Evolutionary conservation across 2,797 vertebrate genomes (phyloP).

Genomic region (Pantherophis vulpinus): DNA sequence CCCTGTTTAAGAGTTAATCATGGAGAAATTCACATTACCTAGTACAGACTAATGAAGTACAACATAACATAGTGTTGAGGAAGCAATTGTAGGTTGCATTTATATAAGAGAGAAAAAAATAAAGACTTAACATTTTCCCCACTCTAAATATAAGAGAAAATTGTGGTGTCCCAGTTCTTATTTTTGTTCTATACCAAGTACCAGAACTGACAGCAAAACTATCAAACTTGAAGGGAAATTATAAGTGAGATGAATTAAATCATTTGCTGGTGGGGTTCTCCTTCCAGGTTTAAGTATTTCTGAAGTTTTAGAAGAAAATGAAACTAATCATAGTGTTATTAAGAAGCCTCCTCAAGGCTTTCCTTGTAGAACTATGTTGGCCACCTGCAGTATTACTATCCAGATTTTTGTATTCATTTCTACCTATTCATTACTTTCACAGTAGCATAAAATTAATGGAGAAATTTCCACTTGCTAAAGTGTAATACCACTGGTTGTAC

Average conservation of each 20-base stretch:
- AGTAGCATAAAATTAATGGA: neutral
- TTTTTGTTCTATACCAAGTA: constrained; percentile 65
- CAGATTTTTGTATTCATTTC: neutral
- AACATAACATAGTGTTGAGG: constrained; percentile 58
- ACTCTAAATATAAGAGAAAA: constrained; percentile 67
- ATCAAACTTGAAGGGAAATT: constrained; percentile 61
- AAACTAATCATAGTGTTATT: neutral
- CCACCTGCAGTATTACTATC: neutral
- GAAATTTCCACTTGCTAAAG: neutral
- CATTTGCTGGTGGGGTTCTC: constrained; percentile 20
- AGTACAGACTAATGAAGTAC: constrained; percentile 52
- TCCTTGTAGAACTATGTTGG: neutral
- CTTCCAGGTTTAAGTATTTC: constrained; percentile 35
- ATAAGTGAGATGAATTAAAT: constrained; percentile 40
- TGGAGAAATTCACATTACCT: constrained; percentile 48
- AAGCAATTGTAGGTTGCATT: constrained; percentile 47
- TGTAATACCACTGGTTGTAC: neutral
- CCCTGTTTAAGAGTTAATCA: constrained; percentile 62
- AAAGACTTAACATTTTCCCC: constrained; percentile 54
- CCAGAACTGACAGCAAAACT: constrained; percentile 65
- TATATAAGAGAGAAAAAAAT: constrained; percentile 47
- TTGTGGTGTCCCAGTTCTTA: constrained; percentile 70
- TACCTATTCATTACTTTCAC: neutral
- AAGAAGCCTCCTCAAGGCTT: neutral
- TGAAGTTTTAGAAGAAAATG: neutral